phyloP scores from a whole-genome alignment of 2,797 vertebrate species.

The Bradypus variegatus region DNA sequence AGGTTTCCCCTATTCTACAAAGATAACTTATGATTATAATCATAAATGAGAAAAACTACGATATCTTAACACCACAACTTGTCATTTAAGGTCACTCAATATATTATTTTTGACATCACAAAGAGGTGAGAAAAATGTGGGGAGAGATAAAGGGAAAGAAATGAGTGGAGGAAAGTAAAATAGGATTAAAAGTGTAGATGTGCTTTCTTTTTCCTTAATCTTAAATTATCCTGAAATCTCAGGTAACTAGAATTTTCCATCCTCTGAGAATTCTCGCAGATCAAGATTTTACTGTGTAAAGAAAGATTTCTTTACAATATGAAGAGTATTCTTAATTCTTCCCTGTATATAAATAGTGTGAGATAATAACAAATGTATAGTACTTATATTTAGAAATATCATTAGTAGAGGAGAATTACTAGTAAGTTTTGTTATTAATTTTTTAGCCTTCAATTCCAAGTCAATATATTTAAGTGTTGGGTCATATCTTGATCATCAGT shows the following conservation, averaged over 20 bases:
- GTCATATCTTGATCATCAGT: neutral
- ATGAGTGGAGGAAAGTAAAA: neutral
- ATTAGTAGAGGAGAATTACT: neutral
- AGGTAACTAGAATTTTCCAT: neutral
- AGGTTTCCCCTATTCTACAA: neutral
- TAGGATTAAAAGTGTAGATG: neutral
- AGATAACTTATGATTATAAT: neutral
- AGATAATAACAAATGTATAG: neutral
- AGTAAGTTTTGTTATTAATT: neutral
- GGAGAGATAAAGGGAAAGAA: neutral
- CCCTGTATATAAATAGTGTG: neutral
- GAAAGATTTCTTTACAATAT: conserved; percentile 6
- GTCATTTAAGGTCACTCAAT: neutral
- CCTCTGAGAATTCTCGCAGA: neutral
- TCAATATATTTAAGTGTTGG: neutral
- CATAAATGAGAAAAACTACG: neutral
- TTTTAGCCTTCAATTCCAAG: neutral
- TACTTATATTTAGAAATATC: neutral
- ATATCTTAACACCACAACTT: neutral
- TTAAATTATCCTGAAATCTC: neutral
- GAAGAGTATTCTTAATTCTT: conserved; percentile 1
- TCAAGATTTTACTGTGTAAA: neutral
- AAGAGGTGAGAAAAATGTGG: neutral
- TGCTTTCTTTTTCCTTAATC: neutral
- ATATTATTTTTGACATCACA: neutral